These are phyloP conservation scores for Mythimna albipuncta DNA, from an alignment of 2,888 invertebrate species.

Conservation along the genomic window DNA sequence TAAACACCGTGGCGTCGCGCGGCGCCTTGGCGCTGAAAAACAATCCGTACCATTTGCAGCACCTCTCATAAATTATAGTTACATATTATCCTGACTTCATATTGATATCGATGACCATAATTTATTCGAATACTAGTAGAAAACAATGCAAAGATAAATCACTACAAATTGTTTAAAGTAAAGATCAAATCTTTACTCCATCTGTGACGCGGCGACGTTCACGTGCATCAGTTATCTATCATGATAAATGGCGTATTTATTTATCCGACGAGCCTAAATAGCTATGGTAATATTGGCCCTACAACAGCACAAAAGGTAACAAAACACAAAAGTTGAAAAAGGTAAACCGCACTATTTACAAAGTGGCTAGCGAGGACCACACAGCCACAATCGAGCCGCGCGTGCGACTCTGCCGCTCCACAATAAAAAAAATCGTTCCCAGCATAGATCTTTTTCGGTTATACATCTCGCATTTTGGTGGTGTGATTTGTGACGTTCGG, in stretches of 20 bases:
- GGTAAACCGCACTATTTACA: conserved; percentile 91
- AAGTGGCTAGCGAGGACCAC: conserved; percentile 91
- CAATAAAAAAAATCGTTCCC: conserved; percentile 87
- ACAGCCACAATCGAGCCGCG: conserved; percentile 90
- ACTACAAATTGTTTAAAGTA: conserved; percentile 81
- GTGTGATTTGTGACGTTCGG: conserved; percentile 91
- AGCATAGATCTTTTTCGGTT: conserved; percentile 89
- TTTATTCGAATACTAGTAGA: conserved; percentile 67
- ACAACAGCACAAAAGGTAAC: conserved; percentile 91
- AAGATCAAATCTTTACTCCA: conserved; percentile 86
- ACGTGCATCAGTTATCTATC: conserved; percentile 89
- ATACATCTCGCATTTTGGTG: conserved; percentile 90
- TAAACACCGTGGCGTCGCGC: conserved; percentile 17
- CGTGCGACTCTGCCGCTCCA: conserved; percentile 88
- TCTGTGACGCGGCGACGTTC: conserved; percentile 84
- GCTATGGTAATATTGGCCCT: conserved; percentile 91
- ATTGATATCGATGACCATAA: conserved; percentile 50
- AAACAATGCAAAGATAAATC: conserved; percentile 84
- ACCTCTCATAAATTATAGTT: conserved; percentile 46
- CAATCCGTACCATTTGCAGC: conserved; percentile 31
- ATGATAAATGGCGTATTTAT: conserved; percentile 91
- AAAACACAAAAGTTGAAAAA: conserved; percentile 91
- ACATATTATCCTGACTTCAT: conserved; percentile 36
- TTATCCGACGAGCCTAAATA: conserved; percentile 90
- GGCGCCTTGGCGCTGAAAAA: conserved; percentile 23